Conservation (phyloP, 2,113 vertebrate species). For the Puffinus mauretanicus region DNA sequence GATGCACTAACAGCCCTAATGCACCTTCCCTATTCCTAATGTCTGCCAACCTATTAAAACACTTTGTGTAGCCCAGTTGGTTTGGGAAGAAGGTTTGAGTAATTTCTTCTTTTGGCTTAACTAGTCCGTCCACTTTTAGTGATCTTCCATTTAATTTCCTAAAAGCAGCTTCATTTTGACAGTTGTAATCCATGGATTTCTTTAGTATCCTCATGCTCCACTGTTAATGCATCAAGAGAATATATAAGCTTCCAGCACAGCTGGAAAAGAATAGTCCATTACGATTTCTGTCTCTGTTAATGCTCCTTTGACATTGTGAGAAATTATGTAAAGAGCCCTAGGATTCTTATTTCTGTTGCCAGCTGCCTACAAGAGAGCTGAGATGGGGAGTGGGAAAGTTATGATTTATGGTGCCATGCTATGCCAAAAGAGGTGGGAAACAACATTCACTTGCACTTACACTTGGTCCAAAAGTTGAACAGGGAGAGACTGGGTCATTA, state of each 20-base stretch:
- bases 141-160: not conserved
- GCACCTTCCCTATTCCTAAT: not conserved
- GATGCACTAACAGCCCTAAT: not conserved
- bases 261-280: slow-evolving; percentile 13
- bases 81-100: not conserved
- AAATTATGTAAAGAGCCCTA: not conserved
- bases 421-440: not conserved
- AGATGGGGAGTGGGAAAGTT: not conserved
- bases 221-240: not conserved
- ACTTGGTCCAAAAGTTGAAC: not conserved
- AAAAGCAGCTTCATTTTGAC: slow-evolving; percentile 1
- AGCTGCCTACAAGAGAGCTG: not conserved
- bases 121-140: not conserved
- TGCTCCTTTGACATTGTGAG: not conserved
- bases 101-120: not conserved
- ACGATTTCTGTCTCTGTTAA: not conserved
- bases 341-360: slow-evolving; percentile 12
- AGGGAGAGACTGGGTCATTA: not conserved
- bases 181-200: slow-evolving; percentile 12
- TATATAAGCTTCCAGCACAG: not conserved
- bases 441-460: not conserved
- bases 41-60: not conserved
- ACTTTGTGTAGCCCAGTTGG: not conserved
- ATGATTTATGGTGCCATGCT: slow-evolving; percentile 6
- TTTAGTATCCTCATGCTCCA: not conserved